Evolutionary conservation across 1,140 invertebrate species (phyloP), one percentile per base, ranked within the genome.

Genomic region (Ceratosolen fusciceps): DNA sequence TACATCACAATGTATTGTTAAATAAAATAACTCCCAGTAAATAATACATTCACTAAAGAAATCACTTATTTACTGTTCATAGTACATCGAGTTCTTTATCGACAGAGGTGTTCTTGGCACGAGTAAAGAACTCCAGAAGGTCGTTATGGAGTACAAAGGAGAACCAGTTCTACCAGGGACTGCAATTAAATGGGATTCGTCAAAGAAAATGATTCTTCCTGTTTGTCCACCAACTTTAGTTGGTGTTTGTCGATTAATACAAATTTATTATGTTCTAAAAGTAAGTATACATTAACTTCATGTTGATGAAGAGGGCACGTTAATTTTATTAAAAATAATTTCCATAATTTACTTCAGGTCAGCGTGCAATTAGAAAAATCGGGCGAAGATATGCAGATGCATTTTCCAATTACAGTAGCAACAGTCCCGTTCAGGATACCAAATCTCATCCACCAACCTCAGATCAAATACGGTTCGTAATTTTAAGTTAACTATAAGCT

Each of bases 51-150:
- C n/a, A n/a, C n/a, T n/a, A n/a, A n/a, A n/a, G n/a, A n/a, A n/a
- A 52, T 52, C 19, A 21, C 37, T 65, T 24, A n/a, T 37, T n/a
- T n/a, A 47, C 52, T 71, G 31, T 29, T 70, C 24, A 39, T 78
- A 95, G 94, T 93, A 95, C 84, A 94, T 96, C 24, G 95, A 96
- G 87, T 96, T 94, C 85, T 95, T 94, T 84, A 95, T 96, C 75
- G 95, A 96, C 84, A 91, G 94, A 83, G 95, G 95, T n/a, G 94
- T 95, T 2, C 87, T 96, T 37, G 95, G 94, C 0, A 92, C 95
- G 29, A 93, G 91, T 75, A 96, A 96, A 86, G 94, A 95, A 80
- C 84, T 93, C 16, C 92, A 92, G 82, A 94, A 95, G 86, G 90
- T 92, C 7, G 94, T 96, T 8, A 92, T 96, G 78, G 95, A 96